Evolutionary conservation across 2,113 vertebrate genomes (phyloP).

Genomic region (Thamnophis sirtalis): DNA sequence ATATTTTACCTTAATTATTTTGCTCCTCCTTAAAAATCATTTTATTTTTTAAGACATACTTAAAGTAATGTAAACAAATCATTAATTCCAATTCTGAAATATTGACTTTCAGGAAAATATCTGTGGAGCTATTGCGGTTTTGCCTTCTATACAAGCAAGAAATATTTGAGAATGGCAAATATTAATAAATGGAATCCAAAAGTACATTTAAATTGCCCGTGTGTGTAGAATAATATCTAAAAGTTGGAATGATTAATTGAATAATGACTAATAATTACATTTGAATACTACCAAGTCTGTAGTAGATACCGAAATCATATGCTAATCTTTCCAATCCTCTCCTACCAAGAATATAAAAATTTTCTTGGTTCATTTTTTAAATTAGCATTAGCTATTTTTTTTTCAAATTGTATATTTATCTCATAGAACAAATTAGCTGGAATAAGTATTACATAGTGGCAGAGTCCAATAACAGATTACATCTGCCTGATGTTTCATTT

Average conservation of each 20-base stretch:
- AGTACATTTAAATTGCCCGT: background rate
- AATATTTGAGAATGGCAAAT: background rate
- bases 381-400: background rate
- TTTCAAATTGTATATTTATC: background rate
- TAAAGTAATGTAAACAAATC: background rate
- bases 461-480: background rate
- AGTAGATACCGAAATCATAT: background rate
- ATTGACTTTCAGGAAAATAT: background rate
- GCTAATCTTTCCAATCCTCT: background rate
- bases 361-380: background rate
- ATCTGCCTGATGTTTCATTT: background rate
- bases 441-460: background rate
- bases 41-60: background rate
- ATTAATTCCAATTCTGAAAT: background rate
- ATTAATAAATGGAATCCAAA: background rate
- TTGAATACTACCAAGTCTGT: background rate
- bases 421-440: background rate
- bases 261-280: background rate
- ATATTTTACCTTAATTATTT: background rate
- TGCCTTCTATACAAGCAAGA: background rate
- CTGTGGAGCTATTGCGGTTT: background rate
- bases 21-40: background rate
- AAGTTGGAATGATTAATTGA: background rate
- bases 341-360: background rate
- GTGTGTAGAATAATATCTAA: background rate